Conservation (phyloP, 2,888 invertebrate species). For the Macrosiphum euphorbiae region DNA sequence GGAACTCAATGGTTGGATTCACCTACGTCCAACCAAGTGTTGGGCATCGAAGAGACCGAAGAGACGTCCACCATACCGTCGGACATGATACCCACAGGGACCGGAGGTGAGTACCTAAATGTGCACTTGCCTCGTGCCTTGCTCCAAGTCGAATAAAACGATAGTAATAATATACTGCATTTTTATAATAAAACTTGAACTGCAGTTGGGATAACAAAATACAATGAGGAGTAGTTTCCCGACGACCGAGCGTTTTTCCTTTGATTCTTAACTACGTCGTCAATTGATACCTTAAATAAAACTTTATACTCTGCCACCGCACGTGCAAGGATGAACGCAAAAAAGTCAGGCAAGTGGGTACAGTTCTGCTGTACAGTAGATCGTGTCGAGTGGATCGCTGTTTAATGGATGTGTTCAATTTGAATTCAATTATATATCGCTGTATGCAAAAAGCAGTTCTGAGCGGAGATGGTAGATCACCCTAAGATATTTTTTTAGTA, state of each 20-base stretch:
- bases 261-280: neutral
- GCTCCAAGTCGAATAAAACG: neutral
- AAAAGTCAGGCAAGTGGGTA: too few relatives aligned
- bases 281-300: too few relatives aligned
- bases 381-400: too few relatives aligned
- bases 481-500: too few relatives aligned
- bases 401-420: too few relatives aligned
- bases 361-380: too few relatives aligned
- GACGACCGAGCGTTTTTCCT: neutral
- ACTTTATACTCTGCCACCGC: too few relatives aligned
- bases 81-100: slow-evolving; percentile 56
- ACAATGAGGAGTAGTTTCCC: neutral
- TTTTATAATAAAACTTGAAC: neutral
- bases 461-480: too few relatives aligned
- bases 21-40: slow-evolving; percentile 55
- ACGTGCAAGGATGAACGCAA: too few relatives aligned
- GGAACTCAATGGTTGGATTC: slow-evolving; percentile 44
- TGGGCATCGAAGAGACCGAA: slow-evolving; percentile 54
- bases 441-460: too few relatives aligned
- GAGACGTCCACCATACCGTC: slow-evolving; percentile 49
- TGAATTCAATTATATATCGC: too few relatives aligned
- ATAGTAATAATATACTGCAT: neutral
- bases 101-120: slow-evolving; percentile 48
- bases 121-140: neutral
- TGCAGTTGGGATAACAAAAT: neutral